Evolutionary conservation across 2,888 invertebrate species (phyloP).

Genomic region (Hirtodrosophila histrioides): DNA sequence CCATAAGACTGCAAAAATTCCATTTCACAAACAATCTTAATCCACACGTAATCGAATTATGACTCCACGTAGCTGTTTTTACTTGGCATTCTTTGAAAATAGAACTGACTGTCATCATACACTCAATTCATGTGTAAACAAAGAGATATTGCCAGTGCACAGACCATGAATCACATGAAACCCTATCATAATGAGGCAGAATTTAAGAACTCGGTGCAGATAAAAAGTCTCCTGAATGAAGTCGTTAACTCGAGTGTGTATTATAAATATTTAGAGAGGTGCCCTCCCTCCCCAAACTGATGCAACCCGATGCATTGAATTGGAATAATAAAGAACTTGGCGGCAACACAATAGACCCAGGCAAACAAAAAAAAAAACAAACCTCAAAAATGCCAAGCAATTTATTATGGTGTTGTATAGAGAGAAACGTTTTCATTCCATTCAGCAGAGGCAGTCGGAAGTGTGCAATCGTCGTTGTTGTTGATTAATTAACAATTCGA

Average conservation of each 20-base stretch:
- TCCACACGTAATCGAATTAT: constrained; percentile 8
- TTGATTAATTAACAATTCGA: constrained; percentile 62
- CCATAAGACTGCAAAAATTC: background rate
- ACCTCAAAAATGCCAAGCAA: constrained; percentile 15
- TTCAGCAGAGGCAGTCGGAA: constrained; percentile 44
- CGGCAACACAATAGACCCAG: constrained; percentile 14
- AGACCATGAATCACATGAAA: constrained; percentile 12
- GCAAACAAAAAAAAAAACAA: constrained; percentile 1
- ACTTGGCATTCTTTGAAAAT: constrained; percentile 9
- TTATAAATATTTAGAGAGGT: constrained; percentile 29
- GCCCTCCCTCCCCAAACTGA: background rate
- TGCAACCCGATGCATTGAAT: constrained; percentile 35
- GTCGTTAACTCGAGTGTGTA: constrained; percentile 13
- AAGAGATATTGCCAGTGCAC: background rate
- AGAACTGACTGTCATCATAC: constrained; percentile 7
- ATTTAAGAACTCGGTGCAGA: background rate
- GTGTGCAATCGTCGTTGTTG: constrained; percentile 40
- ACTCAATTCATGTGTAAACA: constrained; percentile 7
- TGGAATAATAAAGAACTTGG: constrained; percentile 23
- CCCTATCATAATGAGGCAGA: constrained; percentile 7
- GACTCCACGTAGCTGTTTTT: constrained; percentile 7
- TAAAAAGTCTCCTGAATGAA: background rate
- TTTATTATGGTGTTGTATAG: constrained; percentile 32
- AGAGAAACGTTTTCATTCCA: constrained; percentile 18
- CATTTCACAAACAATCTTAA: background rate